Conservation (phyloP, 2,113 vertebrate species). For the Tylochromis polylepis region DNA sequence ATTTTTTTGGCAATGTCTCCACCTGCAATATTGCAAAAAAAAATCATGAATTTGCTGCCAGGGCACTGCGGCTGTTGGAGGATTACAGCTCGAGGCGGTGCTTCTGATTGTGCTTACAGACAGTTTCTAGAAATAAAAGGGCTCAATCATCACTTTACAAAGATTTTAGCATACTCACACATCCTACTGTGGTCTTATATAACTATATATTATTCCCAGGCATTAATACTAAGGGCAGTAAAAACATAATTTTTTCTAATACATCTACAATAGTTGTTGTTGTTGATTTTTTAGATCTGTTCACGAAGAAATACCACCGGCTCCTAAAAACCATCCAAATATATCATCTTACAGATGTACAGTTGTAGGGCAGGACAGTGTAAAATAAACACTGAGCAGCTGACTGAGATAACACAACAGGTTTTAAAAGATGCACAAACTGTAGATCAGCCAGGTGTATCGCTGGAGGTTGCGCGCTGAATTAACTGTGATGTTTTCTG, state of each 20-base stretch:
- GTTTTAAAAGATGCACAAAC: not conserved
- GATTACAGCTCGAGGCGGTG: fast-evolving
- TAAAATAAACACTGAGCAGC: not conserved
- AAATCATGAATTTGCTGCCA: not conserved
- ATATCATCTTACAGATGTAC: not conserved
- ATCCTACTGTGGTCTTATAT: not conserved
- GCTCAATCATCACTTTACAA: not conserved
- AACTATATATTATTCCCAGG: not conserved
- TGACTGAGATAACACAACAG: fast-evolving
- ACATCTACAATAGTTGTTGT: too few species aligned
- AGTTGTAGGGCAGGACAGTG: fast-evolving
- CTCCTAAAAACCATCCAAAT: not conserved
- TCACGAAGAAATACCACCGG: fast-evolving
- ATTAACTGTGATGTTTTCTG: not conserved
- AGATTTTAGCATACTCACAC: fast-evolving
- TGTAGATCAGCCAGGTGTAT: not conserved
- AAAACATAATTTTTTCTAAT: not conserved
- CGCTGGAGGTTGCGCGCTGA: not conserved
- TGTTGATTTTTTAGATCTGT: not conserved
- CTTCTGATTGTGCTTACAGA: fast-evolving
- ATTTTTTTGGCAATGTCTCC: too few species aligned
- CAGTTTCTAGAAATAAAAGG: not conserved
- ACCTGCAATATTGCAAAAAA: too few species aligned
- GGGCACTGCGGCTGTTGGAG: not conserved
- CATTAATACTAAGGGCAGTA: not conserved